Evolutionary conservation across 1,140 invertebrate species (phyloP).

Genomic region (Scaptomyza graminum): DNA sequence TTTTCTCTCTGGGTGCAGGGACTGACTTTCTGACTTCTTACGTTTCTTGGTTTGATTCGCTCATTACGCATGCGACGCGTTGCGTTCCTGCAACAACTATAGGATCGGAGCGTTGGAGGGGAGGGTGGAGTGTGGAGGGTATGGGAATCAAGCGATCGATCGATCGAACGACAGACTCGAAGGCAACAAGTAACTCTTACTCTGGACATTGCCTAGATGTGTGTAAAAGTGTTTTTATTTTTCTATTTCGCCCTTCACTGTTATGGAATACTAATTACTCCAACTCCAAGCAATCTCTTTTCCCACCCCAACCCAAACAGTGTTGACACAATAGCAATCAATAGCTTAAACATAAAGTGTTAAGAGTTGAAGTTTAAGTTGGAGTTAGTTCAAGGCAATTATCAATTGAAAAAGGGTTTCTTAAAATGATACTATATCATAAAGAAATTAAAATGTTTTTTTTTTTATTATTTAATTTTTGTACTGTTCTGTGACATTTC

Average conservation of each 20-base stretch:
- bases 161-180: slow-evolving; percentile 2
- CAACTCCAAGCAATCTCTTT: neutral
- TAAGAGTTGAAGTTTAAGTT: no score
- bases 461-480: no score
- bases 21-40: no score
- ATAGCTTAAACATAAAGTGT: neutral
- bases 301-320: neutral
- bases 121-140: no score
- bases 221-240: slow-evolving; percentile 46
- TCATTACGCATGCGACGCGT: slow-evolving; percentile 70
- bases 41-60: neutral
- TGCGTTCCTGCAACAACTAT: slow-evolving; percentile 12
- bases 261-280: slow-evolving; percentile 70
- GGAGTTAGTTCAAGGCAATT: no score
- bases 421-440: no score
- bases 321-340: neutral
- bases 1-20: neutral
- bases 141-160: slow-evolving; percentile 29
- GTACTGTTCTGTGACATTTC: no score
- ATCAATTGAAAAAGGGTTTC: no score
- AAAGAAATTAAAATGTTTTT: no score
- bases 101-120: neutral
- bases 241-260: slow-evolving; percentile 50
- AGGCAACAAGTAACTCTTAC: neutral
- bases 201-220: slow-evolving; percentile 21